Conservation (phyloP, 2,888 invertebrate species). For the Andricus curvator region DNA sequence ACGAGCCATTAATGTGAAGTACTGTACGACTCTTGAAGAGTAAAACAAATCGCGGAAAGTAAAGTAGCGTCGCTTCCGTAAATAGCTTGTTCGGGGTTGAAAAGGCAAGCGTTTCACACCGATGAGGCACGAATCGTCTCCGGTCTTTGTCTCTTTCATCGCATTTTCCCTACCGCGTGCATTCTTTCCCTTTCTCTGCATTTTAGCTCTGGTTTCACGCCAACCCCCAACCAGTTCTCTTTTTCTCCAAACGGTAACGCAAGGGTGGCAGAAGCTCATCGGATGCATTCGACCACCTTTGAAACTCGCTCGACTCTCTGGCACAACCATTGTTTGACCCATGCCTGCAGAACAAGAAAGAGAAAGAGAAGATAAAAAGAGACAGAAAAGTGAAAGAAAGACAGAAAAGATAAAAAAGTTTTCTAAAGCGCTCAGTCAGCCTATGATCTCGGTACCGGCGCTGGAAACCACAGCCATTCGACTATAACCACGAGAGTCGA, state of each 20-base stretch:
- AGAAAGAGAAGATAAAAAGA: not conserved
- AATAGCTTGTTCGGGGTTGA: slow-evolving; percentile 32
- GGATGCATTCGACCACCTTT: slow-evolving; percentile 37
- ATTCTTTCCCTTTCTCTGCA: not conserved
- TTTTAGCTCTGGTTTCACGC: slow-evolving; percentile 1
- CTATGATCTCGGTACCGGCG: slow-evolving; percentile 18
- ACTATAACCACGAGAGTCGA: slow-evolving; percentile 28
- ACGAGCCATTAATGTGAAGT: slow-evolving; percentile 24
- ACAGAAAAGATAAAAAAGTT: slow-evolving; percentile 33
- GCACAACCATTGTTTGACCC: slow-evolving; percentile 29
- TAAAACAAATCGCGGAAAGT: slow-evolving; percentile 43
- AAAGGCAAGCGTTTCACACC: slow-evolving; percentile 26
- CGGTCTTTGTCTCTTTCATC: not conserved
- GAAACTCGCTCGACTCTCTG: slow-evolving; percentile 15
- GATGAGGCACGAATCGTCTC: slow-evolving; percentile 21
- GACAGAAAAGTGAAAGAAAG: slow-evolving; percentile 1
- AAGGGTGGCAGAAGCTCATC: slow-evolving; percentile 17
- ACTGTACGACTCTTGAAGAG: slow-evolving; percentile 24
- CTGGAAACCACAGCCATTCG: slow-evolving; percentile 16
- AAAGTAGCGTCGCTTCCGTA: slow-evolving; percentile 34
- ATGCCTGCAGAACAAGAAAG: slow-evolving; percentile 9
- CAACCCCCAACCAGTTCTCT: slow-evolving; percentile 8
- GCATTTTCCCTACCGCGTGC: not conserved
- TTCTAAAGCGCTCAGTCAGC: slow-evolving; percentile 49
- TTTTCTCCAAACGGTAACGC: slow-evolving; percentile 17